These are phyloP conservation scores for Parotia lawesii DNA, from an alignment of 2,113 vertebrate species.

Conservation along the genomic window DNA sequence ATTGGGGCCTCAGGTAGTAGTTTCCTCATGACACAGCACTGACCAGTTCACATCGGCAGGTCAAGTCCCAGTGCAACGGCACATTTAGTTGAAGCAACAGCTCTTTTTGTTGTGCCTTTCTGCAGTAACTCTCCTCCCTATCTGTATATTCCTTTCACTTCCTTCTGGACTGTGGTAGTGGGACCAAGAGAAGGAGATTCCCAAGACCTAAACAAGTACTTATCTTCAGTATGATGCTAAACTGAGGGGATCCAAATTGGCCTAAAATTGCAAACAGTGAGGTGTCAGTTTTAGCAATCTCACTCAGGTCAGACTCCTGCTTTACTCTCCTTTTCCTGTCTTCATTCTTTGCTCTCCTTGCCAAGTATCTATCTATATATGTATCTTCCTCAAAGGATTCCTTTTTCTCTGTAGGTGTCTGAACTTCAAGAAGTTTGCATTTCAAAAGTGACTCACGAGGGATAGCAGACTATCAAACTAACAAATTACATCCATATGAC, in stretches of 20 bases:
- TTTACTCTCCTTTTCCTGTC: background rate
- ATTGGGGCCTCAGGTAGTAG: background rate
- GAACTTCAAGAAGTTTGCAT: background rate
- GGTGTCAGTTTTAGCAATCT: background rate
- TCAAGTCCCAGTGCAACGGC: background rate
- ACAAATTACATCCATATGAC: background rate
- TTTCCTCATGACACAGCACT: background rate
- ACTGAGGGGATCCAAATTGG: background rate
- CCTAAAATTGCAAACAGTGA: background rate
- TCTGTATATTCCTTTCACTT: background rate
- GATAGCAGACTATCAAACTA: background rate
- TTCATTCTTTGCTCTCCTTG: background rate
- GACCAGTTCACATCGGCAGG: background rate
- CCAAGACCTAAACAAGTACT: background rate
- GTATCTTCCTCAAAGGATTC: background rate
- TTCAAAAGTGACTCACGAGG: background rate
- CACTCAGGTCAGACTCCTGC: background rate
- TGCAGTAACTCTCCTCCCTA: background rate
- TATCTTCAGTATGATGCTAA: background rate
- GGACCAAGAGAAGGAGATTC: background rate
- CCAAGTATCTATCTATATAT: background rate
- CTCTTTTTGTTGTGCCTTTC: background rate
- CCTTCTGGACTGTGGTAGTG: background rate
- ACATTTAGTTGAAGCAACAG: background rate
- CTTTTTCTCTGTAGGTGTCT: background rate